These are phyloP conservation scores for Ennomos fuscantarius DNA, from an alignment of 2,888 invertebrate species.

Conservation along the genomic window DNA sequence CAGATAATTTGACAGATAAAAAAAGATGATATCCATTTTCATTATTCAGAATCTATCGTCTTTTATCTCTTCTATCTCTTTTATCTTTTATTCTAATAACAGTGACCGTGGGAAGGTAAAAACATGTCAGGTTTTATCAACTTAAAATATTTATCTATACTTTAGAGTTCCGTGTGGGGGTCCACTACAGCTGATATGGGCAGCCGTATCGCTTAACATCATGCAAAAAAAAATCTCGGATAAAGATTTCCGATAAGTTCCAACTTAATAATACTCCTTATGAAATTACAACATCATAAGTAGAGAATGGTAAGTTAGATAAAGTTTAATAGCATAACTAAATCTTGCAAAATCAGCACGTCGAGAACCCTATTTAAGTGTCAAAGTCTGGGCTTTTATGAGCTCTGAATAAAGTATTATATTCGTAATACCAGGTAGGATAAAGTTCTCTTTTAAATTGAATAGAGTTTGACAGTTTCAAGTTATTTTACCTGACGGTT, in stretches of 20 bases:
- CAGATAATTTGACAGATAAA: too few relatives aligned
- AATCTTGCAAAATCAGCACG: conserved; percentile 1
- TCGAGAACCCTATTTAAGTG: conserved; percentile 9
- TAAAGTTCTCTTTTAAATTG: conserved; percentile 36
- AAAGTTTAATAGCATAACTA: background rate
- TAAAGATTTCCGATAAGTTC: background rate
- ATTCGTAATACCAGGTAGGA: conserved; percentile 23
- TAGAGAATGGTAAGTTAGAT: background rate
- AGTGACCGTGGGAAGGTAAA: too few relatives aligned
- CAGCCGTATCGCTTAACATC: too few relatives aligned
- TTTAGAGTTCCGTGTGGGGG: too few relatives aligned
- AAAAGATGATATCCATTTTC: too few relatives aligned
- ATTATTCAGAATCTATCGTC: too few relatives aligned
- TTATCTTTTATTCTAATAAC: too few relatives aligned
- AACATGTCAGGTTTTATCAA: too few relatives aligned
- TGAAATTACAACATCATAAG: background rate
- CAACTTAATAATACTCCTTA: background rate
- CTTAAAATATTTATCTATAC: too few relatives aligned
- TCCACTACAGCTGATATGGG: too few relatives aligned
- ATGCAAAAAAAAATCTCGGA: too few relatives aligned
- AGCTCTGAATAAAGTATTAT: conserved; percentile 10
- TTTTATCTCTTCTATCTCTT: too few relatives aligned
- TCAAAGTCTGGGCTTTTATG: conserved; percentile 17
- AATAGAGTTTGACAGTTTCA: conserved; percentile 28
- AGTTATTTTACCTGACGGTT: conserved; percentile 4